phyloP scores from a whole-genome alignment of 1,140 invertebrate species.

The Campoletis sonorensis region DNA sequence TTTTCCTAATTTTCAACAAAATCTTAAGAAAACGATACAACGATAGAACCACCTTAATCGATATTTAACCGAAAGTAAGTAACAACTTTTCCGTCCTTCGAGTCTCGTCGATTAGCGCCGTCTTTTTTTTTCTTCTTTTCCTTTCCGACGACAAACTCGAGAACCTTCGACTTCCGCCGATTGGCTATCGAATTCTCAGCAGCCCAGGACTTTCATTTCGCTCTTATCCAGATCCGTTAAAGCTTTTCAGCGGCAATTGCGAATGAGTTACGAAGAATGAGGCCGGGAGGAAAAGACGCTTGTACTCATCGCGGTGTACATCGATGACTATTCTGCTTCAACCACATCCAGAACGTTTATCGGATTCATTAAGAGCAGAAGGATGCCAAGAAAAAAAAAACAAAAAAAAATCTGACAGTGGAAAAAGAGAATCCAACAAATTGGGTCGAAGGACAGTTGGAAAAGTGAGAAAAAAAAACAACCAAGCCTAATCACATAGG shows the following conservation, averaged over 20 bases:
- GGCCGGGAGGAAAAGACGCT: slow-evolving; percentile 24
- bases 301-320: background rate
- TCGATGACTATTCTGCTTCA: slow-evolving; percentile 14
- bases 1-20: too few species aligned
- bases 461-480: background rate
- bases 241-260: slow-evolving; percentile 44
- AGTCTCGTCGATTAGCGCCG: slow-evolving; percentile 26
- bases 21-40: too few species aligned
- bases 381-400: background rate
- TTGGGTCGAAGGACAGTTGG: slow-evolving; percentile 18
- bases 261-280: slow-evolving; percentile 9
- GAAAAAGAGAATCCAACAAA: background rate
- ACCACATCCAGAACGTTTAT: slow-evolving; percentile 37
- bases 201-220: slow-evolving; percentile 19
- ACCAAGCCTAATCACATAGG: background rate
- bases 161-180: slow-evolving; percentile 22
- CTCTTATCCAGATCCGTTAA: slow-evolving; percentile 30
- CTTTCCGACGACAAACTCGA: slow-evolving; percentile 25
- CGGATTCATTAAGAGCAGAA: slow-evolving; percentile 31
- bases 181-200: slow-evolving; percentile 39
- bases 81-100: background rate
- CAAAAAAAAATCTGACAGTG: background rate
- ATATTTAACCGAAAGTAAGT: too few species aligned
- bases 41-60: too few species aligned
- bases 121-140: background rate